Evolutionary conservation across 2,888 invertebrate species (phyloP).

Genomic region (Congeria kusceri): DNA sequence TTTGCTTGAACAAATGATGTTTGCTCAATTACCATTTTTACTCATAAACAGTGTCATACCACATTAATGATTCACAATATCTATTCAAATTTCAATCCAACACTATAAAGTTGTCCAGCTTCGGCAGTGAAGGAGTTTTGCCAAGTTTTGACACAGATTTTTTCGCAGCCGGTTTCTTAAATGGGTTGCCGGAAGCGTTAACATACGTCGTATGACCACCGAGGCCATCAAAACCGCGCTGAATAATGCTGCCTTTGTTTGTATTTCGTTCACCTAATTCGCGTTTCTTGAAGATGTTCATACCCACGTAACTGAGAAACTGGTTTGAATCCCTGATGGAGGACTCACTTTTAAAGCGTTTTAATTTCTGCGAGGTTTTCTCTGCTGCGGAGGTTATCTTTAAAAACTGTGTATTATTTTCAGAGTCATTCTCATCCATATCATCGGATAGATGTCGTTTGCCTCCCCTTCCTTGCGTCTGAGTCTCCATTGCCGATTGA

Average conservation of each 20-base stretch:
- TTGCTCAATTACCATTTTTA: no score
- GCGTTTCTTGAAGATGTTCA: conserved; percentile 78
- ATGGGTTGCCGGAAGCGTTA: conserved; percentile 60
- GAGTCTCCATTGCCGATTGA: no score
- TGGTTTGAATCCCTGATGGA: conserved; percentile 47
- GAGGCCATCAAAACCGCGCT: conserved; percentile 78
- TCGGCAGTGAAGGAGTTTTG: conserved; percentile 64
- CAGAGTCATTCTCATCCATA: conserved; percentile 34
- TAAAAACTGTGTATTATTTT: conserved; percentile 67
- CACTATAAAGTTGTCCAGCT: conserved; percentile 64
- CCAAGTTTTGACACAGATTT: conserved; percentile 43
- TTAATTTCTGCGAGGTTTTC: conserved; percentile 43
- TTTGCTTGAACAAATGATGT: no score
- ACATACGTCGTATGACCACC: conserved; percentile 77
- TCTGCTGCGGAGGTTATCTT: conserved; percentile 71
- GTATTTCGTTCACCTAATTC: conserved; percentile 44
- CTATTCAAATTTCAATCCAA: conserved; percentile 2
- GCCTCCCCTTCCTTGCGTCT: background rate
- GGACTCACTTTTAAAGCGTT: conserved; percentile 45
- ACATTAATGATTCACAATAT: no score
- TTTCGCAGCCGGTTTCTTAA: conserved; percentile 54
- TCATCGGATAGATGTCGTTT: conserved; percentile 7
- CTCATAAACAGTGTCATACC: no score
- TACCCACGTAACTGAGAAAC: conserved; percentile 36
- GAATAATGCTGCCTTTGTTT: conserved; percentile 65